Base-by-base conservation (phyloP, 2,888 invertebrate species). In the Metopia argyrocephala region DNA sequence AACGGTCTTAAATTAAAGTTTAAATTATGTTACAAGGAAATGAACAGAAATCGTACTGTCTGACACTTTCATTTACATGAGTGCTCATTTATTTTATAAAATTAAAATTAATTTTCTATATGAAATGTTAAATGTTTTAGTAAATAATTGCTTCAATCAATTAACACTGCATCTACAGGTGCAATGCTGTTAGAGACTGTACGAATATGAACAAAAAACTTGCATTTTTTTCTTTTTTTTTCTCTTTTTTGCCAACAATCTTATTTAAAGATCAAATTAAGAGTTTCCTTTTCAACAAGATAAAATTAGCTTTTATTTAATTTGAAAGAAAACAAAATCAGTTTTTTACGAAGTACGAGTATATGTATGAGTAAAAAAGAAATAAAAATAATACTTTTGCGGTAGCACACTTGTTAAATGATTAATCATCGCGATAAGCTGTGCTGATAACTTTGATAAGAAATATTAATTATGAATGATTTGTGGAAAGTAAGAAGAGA, bases 341-440 rank as follows among this genome's bases (percentile, higher is more conserved):
- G n/a, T n/a, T n/a, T n/a, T n/a, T n/a, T n/a, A n/a, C n/a, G n/a
- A n/a, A n/a, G n/a, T n/a, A n/a, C n/a, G n/a, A n/a, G n/a, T n/a
- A n/a, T n/a, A n/a, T n/a, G n/a, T n/a, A n/a, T n/a, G n/a, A n/a
- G n/a, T n/a, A n/a, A n/a, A n/a, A n/a, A n/a, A n/a, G n/a, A n/a
- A n/a, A n/a, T n/a, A 57, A 12, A 4, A 21, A 38, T 45, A 57
- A 57, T 28, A 57, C 69, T n/a, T n/a, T n/a, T n/a, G n/a, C n/a
- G n/a, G n/a, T n/a, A 74, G 38, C 65, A 65, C 64, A 48, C 48
- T 64, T 74, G 52, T 50, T 76, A 52, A n/a, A n/a, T n/a, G n/a
- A 31, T 56, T 48, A 68, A 52, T 75, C 66, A 66, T 62, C 3
- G 20, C 56, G 76, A 69, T 76, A 76, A 76, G 31, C 46, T 64